Evolutionary conservation across 2,113 vertebrate species (phyloP).

Genomic region (Varanus salvator): DNA sequence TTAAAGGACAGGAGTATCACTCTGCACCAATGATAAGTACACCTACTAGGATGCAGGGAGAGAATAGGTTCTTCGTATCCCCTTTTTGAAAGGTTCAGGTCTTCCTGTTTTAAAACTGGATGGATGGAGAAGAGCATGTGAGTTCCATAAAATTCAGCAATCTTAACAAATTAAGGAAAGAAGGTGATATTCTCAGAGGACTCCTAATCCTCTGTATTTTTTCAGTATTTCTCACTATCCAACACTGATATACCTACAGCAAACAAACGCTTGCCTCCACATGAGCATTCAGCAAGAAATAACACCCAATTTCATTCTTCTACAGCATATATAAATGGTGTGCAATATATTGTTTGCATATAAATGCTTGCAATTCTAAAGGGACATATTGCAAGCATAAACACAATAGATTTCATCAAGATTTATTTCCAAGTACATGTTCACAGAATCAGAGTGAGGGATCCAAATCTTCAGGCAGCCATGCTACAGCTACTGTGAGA

Average conservation of each 20-base stretch:
- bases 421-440: not conserved
- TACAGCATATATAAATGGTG: no score
- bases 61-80: not conserved
- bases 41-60: not conserved
- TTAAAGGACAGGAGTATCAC: not conserved
- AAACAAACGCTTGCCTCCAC: not conserved
- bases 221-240: rapidly evolving
- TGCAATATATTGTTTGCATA: not conserved
- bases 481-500: not conserved
- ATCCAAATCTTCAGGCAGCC: not conserved
- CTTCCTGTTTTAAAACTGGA: not conserved
- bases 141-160: not conserved
- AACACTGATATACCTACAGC: rapidly evolving
- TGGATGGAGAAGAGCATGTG: not conserved
- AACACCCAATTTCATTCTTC: not conserved
- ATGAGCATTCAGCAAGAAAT: not conserved
- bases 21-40: not conserved
- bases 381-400: not conserved
- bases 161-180: not conserved
- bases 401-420: not conserved
- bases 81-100: not conserved
- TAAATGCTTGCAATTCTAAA: not conserved
- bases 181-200: not conserved
- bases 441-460: not conserved
- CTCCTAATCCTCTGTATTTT: not conserved